These are phyloP conservation scores for Egretta garzetta DNA, from an alignment of 2,113 vertebrate genomes.

Conservation along the genomic window DNA sequence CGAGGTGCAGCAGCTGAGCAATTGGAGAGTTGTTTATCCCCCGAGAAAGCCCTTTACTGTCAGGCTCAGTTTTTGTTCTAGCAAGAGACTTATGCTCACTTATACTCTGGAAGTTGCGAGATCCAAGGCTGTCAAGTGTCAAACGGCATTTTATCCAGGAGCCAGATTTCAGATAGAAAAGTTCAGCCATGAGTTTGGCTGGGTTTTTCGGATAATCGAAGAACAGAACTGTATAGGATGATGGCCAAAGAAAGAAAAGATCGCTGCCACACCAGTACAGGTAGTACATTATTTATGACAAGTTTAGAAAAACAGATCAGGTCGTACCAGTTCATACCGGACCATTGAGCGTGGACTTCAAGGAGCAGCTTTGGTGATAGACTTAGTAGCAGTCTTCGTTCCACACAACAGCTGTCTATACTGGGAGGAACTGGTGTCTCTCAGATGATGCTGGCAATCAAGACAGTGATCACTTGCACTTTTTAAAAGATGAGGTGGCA, in stretches of 20 bases:
- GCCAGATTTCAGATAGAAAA: neutral
- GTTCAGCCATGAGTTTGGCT: neutral
- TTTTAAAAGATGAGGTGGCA: neutral
- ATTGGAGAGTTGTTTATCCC: neutral
- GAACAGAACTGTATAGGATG: neutral
- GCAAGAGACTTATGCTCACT: neutral
- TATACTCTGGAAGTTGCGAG: neutral
- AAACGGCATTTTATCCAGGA: neutral
- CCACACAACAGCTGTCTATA: neutral
- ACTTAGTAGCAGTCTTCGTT: no score
- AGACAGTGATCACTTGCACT: no score
- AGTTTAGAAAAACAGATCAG: neutral
- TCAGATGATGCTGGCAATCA: neutral
- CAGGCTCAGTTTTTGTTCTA: neutral
- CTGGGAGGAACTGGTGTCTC: neutral
- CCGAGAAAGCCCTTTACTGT: neutral
- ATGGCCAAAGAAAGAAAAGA: neutral
- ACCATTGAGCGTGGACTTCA: neutral
- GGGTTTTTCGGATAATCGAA: neutral
- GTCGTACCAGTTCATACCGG: neutral
- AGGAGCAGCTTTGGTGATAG: neutral
- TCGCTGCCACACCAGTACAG: fast-evolving
- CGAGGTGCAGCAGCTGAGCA: neutral
- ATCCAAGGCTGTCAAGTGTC: neutral
- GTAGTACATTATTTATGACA: neutral